Evolutionary conservation across 2,113 vertebrate species (phyloP).

Genomic region (Syngnathus floridae): DNA sequence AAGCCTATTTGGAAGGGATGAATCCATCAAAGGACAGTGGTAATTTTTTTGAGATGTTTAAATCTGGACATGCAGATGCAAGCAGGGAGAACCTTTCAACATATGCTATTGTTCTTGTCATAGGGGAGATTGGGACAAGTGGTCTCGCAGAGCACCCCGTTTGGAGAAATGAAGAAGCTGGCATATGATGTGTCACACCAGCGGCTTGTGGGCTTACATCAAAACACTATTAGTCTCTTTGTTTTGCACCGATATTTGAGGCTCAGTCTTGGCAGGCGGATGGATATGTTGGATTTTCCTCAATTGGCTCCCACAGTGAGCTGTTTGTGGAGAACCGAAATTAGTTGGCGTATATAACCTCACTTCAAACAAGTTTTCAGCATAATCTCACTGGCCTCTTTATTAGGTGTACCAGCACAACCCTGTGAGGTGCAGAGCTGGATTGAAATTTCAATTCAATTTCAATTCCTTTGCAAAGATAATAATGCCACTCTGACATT

Average conservation of each 20-base stretch:
- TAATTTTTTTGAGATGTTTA: background rate
- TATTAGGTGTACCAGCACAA: background rate
- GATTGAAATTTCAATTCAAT: background rate
- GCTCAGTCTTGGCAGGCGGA: slow-evolving; percentile 50
- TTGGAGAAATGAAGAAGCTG: slow-evolving; percentile 59
- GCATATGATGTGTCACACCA: slow-evolving; percentile 62
- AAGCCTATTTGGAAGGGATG: background rate
- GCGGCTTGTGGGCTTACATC: slow-evolving; percentile 60
- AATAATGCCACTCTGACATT: background rate
- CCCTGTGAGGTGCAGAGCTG: background rate
- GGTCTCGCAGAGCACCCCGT: slow-evolving; percentile 42
- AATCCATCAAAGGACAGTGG: background rate
- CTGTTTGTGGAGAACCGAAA: slow-evolving; percentile 33
- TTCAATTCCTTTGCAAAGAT: background rate
- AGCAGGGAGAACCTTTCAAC: slow-evolving; percentile 34
- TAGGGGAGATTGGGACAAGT: slow-evolving; percentile 44
- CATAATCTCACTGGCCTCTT: slow-evolving; percentile 1
- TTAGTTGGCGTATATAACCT: slow-evolving; percentile 20
- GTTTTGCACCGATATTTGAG: slow-evolving; percentile 58
- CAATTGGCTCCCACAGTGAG: slow-evolving; percentile 39
- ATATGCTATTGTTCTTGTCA: slow-evolving; percentile 40
- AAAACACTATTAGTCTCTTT: slow-evolving; percentile 68
- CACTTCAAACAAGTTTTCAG: slow-evolving; percentile 31
- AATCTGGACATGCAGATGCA: slow-evolving; percentile 15
- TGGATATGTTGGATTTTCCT: slow-evolving; percentile 46